A percentile compares a stretch with the other conserved stretches of the same genome.
phyloP scores from a whole-genome alignment of 2,888 invertebrate species.

The Polyommatus icarus region DNA sequence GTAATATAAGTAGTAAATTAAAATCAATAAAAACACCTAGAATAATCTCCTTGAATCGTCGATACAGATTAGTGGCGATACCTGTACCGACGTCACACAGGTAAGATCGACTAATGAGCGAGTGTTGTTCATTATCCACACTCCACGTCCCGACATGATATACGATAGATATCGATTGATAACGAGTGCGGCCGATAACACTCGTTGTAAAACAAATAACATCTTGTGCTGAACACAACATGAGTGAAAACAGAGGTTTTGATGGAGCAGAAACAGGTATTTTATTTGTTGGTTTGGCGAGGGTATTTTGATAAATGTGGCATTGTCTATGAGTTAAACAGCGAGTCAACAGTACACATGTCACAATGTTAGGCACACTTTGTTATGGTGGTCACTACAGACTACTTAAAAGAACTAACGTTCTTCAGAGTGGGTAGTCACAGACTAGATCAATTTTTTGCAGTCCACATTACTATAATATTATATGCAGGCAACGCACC shows the following conservation, averaged over 20 bases:
- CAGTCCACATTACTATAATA: too few relatives aligned
- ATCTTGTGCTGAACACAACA: not conserved
- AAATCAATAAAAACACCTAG: not conserved
- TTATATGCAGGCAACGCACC: too few relatives aligned
- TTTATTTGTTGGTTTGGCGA: not conserved
- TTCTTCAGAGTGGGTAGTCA: too few relatives aligned
- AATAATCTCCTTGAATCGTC: not conserved
- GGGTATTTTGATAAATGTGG: too few relatives aligned
- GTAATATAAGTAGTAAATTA: not conserved
- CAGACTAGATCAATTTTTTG: too few relatives aligned
- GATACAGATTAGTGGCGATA: not conserved
- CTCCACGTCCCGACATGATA: conserved; percentile 11
- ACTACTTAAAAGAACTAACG: too few relatives aligned
- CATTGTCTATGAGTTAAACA: too few relatives aligned
- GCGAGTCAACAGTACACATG: too few relatives aligned
- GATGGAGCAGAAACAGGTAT: not conserved
- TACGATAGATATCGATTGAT: conserved; percentile 17
- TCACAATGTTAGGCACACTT: too few relatives aligned
- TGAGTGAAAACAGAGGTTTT: conserved; percentile 13
- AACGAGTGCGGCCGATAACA: not conserved
- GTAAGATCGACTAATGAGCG: not conserved
- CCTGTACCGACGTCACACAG: not conserved
- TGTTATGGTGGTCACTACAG: too few relatives aligned
- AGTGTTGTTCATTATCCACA: not conserved
- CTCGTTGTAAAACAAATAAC: conserved; percentile 9